Conservation (phyloP, 2,888 invertebrate genomes). For the Synanthedon formicaeformis region DNA sequence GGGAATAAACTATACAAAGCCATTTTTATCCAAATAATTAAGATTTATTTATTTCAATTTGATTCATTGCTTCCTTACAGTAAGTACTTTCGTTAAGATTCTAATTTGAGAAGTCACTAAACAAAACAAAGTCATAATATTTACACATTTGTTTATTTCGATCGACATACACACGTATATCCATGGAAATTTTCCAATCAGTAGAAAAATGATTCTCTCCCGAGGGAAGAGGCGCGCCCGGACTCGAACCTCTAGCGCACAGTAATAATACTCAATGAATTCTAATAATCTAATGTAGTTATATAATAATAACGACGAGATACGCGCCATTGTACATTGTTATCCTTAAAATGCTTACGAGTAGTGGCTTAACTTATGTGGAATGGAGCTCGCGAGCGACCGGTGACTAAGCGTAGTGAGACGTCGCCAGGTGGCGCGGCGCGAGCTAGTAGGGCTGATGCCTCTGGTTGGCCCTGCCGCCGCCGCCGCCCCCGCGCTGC, state of each 20-base stretch:
- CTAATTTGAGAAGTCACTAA: no score
- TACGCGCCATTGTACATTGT: conserved; percentile 38
- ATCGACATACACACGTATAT: conserved; percentile 64
- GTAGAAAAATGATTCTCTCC: no score
- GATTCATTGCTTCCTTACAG: no score
- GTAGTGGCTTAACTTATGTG: conserved; percentile 66
- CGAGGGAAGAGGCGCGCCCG: no score
- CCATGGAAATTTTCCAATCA: conserved; percentile 10
- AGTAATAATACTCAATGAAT: conserved; percentile 68
- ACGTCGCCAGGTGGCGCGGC: conserved; percentile 49
- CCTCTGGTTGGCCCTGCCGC: conserved; percentile 84
- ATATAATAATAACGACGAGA: conserved; percentile 62
- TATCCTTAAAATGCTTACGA: conserved; percentile 61
- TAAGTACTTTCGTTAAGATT: no score
- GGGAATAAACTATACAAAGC: no score
- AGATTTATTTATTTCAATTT: no score
- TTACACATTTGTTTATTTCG: conserved; percentile 54
- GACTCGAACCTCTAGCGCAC: background rate
- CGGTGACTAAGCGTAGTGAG: conserved; percentile 68
- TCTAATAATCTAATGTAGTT: conserved; percentile 47
- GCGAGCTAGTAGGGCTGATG: conserved; percentile 84
- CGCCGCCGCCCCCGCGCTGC: conserved; percentile 83
- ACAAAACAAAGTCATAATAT: conserved; percentile 17
- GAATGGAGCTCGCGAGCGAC: conserved; percentile 66
- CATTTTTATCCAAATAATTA: no score